Conservation (phyloP, 2,113 vertebrate genomes). For the Orientallactaga bullata region DNA sequence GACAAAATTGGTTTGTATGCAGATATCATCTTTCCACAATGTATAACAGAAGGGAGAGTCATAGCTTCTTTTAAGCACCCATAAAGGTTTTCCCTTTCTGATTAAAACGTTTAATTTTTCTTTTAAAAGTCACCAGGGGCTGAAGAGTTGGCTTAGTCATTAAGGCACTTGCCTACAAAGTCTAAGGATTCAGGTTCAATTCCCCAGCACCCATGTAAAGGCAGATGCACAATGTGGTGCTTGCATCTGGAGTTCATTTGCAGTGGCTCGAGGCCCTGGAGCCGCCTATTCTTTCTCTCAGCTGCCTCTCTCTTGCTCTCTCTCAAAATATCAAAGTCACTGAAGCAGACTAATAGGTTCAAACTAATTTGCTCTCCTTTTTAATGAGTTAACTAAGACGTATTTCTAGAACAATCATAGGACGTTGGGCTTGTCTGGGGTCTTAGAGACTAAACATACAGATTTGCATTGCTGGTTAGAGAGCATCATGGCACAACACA, state of each 20-base stretch:
- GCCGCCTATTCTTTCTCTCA: too few species aligned
- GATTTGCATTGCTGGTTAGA: background rate
- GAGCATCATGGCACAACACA: background rate
- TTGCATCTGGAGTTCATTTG: too few species aligned
- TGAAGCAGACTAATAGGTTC: background rate
- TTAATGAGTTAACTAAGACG: background rate
- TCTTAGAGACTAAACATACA: background rate
- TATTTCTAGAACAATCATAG: constrained; percentile 10
- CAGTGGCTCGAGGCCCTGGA: too few species aligned
- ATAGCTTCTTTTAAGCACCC: constrained; percentile 33
- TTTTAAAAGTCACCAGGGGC: background rate
- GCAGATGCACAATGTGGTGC: too few species aligned
- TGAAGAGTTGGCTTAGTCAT: too few species aligned
- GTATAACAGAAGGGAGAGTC: constrained; percentile 23
- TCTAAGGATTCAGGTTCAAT: too few species aligned
- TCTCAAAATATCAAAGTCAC: background rate
- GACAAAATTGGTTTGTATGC: constrained; percentile 65
- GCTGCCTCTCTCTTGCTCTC: too few species aligned
- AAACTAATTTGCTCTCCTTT: constrained; percentile 21
- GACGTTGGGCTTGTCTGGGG: background rate
- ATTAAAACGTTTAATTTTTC: constrained; percentile 39
- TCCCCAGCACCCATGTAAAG: too few species aligned
- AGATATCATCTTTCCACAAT: constrained; percentile 40
- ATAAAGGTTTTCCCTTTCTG: constrained; percentile 51
- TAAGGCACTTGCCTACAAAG: too few species aligned